Evolutionary conservation across 2,113 vertebrate genomes (phyloP).

Genomic region (Neopipo cinnamomea): DNA sequence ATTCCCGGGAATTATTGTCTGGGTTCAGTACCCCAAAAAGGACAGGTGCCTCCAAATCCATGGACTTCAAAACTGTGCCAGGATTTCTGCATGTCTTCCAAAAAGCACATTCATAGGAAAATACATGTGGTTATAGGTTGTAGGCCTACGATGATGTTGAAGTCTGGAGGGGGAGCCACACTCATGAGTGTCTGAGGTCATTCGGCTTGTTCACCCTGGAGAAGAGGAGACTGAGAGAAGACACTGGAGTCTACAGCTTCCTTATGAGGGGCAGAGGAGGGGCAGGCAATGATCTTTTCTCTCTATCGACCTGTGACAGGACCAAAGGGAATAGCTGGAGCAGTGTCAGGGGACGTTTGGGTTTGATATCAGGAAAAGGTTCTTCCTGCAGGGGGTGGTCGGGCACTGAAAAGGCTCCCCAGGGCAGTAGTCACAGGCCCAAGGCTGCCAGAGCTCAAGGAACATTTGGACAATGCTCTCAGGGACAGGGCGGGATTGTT

Average conservation of each 20-base stretch:
- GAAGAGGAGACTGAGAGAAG: not conserved
- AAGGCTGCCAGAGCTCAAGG: not conserved
- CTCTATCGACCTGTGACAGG: not conserved
- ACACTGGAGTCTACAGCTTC: not conserved
- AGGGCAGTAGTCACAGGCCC: rapidly evolving
- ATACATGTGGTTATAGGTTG: rapidly evolving
- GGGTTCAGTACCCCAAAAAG: not conserved
- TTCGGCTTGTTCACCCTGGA: not conserved
- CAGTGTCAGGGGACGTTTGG: not conserved
- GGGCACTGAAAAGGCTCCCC: not conserved
- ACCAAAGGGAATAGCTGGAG: rapidly evolving
- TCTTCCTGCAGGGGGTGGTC: rapidly evolving
- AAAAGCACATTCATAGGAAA: not conserved
- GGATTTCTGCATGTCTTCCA: not conserved
- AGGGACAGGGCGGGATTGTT: not conserved
- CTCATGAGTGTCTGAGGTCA: not conserved
- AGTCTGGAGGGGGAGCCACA: not conserved
- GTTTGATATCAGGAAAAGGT: rapidly evolving
- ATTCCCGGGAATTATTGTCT: not conserved
- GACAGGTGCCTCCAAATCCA: not conserved
- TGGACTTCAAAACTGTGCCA: not conserved
- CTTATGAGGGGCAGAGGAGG: rapidly evolving
- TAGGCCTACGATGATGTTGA: too few species aligned
- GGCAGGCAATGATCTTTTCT: not conserved
- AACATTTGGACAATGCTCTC: rapidly evolving